Base-by-base conservation (phyloP, 1,140 invertebrate genomes). In the Diplogasteroides magnus region DNA sequence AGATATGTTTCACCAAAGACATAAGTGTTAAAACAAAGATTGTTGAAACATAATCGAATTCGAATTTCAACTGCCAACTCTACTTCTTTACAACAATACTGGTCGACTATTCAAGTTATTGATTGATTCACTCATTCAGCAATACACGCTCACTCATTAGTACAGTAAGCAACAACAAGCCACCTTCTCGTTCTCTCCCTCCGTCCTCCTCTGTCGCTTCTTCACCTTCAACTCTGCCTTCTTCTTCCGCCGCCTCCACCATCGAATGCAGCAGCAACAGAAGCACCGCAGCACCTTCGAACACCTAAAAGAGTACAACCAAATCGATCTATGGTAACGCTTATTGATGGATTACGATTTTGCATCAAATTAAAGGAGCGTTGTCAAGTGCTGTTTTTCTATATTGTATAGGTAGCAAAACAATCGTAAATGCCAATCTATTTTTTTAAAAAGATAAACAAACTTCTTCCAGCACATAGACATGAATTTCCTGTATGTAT, bases 401-500 rank as follows among this genome's bases (percentile, higher is more conserved):
- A n/a, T n/a, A n/a, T n/a, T n/a, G n/a, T n/a, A n/a, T n/a, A n/a
- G n/a, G n/a, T n/a, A n/a, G n/a, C n/a, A n/a, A n/a, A n/a, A n/a
- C n/a, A n/a, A n/a, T 15, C 65, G 60, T 28, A 74, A 31, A 28
- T 60, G 57, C 56, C 68, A 74, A 59, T 64, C 70, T 2, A 66
- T 37, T 32, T 58, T 61, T 62, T 69, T 71, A 31, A 74, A 64
- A 27, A 56, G 68, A 31, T 68, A 68, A 59, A 57, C 61, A 56
- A 37, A 69, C n/a, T 71, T 62, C 23, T 37, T 31, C 37, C 60
- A 78, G 62, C 72, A 79, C 68, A 25, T 55, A 55, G 77, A 63
- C 68, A 76, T 80, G 1, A 81, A 48, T 64, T 63, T 64, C 19
- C 74, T 67, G 57, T 83, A 72, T 6, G 67, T 72, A 61, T 78